These are phyloP conservation scores for Pimpla rufipes DNA, from an alignment of 2,888 invertebrate species.

Conservation along the genomic window DNA sequence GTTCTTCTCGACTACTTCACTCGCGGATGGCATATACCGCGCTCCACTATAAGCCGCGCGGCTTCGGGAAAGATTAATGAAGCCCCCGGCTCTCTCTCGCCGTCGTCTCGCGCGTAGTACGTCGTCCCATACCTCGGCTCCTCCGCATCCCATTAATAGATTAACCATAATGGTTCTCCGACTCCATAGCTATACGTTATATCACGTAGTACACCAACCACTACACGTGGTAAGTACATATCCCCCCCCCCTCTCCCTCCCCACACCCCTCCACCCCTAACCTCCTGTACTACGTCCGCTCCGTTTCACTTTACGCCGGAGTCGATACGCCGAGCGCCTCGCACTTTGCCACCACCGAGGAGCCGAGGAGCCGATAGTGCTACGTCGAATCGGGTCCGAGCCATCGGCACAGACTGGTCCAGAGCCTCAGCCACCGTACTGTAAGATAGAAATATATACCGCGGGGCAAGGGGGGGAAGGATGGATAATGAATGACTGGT, in stretches of 20 bases:
- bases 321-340: conserved; percentile 44
- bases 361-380: conserved; percentile 25
- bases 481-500: conserved; percentile 54
- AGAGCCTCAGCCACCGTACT: conserved; percentile 26
- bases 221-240: conserved; percentile 4
- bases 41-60: conserved; percentile 51
- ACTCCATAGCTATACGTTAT: conserved; percentile 20
- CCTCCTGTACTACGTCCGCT: conserved; percentile 11
- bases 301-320: conserved; percentile 49
- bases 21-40: conserved; percentile 29
- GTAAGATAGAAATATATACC: conserved; percentile 6
- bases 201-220: conserved; percentile 21
- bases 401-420: neutral
- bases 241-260: neutral
- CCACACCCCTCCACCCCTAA: too few species aligned
- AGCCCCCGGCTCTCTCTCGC: conserved; percentile 68
- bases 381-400: conserved; percentile 59
- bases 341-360: conserved; percentile 38
- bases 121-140: conserved; percentile 31
- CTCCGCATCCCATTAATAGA: conserved; percentile 78
- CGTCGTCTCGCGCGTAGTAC: conserved; percentile 70
- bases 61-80: conserved; percentile 77
- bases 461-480: neutral
- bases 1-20: conserved; percentile 17
- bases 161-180: conserved; percentile 66